Conservation (phyloP, 2,888 invertebrate genomes). For the Synergus itoensis region DNA sequence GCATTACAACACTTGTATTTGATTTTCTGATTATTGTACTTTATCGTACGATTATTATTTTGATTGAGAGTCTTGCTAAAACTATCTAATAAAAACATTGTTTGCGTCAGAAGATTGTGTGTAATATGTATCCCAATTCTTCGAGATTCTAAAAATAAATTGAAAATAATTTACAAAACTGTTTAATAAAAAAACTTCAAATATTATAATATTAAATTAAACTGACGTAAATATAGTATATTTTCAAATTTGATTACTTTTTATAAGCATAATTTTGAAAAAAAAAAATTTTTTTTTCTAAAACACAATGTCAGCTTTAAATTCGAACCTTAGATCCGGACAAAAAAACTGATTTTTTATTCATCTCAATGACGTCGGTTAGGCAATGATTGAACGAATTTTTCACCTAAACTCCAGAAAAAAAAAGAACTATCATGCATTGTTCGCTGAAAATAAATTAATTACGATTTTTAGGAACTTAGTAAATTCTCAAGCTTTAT, state of each 20-base stretch:
- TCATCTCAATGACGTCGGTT: background rate
- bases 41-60: background rate
- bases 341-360: conserved; percentile 5
- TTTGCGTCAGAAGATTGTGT: background rate
- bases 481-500: background rate
- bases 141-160: background rate
- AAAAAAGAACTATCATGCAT: background rate
- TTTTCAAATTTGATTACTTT: background rate
- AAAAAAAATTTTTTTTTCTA: background rate
- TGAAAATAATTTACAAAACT: background rate
- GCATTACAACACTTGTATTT: background rate
- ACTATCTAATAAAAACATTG: background rate
- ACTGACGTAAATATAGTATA: background rate
- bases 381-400: conserved; percentile 2
- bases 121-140: background rate
- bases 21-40: background rate
- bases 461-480: background rate
- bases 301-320: background rate
- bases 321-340: background rate
- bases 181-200: background rate
- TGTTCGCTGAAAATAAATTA: background rate
- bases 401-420: background rate
- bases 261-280: background rate
- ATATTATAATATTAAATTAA: background rate
- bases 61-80: background rate